Evolutionary conservation across 2,888 invertebrate species (phyloP).

Genomic region (Monopis laevigella): DNA sequence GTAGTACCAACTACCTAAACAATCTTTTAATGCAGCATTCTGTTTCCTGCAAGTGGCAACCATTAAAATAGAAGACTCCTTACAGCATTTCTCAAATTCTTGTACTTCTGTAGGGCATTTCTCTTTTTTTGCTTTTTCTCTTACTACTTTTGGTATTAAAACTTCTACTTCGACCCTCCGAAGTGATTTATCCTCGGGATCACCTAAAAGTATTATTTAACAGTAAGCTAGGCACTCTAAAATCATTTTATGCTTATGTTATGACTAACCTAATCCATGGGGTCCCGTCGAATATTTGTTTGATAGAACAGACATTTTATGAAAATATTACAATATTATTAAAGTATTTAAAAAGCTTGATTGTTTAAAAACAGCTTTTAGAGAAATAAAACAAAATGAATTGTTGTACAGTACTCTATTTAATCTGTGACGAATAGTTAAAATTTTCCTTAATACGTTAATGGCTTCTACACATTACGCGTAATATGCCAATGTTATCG

Average conservation of each 20-base stretch:
- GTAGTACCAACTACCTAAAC: conserved; percentile 79
- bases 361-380: too few relatives aligned
- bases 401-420: too few relatives aligned
- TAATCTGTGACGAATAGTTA: too few relatives aligned
- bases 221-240: conserved; percentile 4
- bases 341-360: too few relatives aligned
- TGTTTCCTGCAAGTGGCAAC: conserved; percentile 78
- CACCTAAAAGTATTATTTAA: conserved; percentile 68
- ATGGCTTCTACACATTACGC: too few relatives aligned
- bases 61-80: conserved; percentile 73
- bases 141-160: conserved; percentile 87
- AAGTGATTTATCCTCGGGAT: conserved; percentile 84
- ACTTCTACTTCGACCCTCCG: conserved; percentile 91
- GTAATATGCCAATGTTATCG: too few relatives aligned
- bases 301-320: conserved; percentile 42
- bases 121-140: conserved; percentile 80
- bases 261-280: conserved; percentile 59
- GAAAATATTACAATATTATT: too few relatives aligned
- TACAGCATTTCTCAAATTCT: conserved; percentile 79
- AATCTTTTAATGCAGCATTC: conserved; percentile 74
- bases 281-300: conserved; percentile 58
- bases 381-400: too few relatives aligned
- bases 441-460: too few relatives aligned
- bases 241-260: background rate
- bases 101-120: conserved; percentile 80